Evolutionary conservation across 2,113 vertebrate genomes (phyloP).

Genomic region (Clupea harengus): DNA sequence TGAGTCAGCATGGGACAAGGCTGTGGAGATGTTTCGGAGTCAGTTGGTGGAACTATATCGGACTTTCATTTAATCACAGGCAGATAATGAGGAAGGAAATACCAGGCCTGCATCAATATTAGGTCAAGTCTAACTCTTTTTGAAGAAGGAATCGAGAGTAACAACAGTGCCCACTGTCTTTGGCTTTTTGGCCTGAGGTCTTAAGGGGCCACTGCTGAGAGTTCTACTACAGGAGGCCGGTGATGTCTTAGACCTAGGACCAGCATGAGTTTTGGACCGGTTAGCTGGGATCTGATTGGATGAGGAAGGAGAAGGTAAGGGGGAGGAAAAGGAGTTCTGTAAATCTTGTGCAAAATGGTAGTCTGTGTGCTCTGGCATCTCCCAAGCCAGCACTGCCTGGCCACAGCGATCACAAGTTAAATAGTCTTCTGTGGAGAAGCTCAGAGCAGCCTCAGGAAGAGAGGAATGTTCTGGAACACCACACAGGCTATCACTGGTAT

Average conservation of each 20-base stretch:
- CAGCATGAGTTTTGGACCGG: not conserved
- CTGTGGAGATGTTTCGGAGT: too few relatives aligned
- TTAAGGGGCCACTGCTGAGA: constrained; percentile 67
- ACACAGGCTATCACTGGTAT: not conserved
- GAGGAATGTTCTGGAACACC: not conserved
- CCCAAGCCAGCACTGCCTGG: constrained; percentile 79
- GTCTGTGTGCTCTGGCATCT: constrained; percentile 90
- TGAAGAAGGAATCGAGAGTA: constrained; percentile 89
- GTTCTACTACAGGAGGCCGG: constrained; percentile 67
- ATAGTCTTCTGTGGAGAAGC: constrained; percentile 65
- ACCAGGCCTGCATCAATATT: not conserved
- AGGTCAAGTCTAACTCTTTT: constrained; percentile 59
- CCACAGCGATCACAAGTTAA: constrained; percentile 83
- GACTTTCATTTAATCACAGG: not conserved
- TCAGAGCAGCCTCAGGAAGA: constrained; percentile 8
- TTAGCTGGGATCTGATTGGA: not conserved
- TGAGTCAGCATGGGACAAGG: too few relatives aligned
- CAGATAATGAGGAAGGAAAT: not conserved
- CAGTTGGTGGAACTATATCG: too few relatives aligned
- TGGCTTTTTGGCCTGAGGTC: constrained; percentile 70
- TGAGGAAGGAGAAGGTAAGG: constrained; percentile 29
- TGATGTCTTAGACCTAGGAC: constrained; percentile 27
- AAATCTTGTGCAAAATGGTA: constrained; percentile 92
- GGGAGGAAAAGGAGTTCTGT: constrained; percentile 78
- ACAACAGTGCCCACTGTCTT: constrained; percentile 62